phyloP scores from a whole-genome alignment of 1,140 invertebrate genomes.

The Polyergus mexicanus region DNA sequence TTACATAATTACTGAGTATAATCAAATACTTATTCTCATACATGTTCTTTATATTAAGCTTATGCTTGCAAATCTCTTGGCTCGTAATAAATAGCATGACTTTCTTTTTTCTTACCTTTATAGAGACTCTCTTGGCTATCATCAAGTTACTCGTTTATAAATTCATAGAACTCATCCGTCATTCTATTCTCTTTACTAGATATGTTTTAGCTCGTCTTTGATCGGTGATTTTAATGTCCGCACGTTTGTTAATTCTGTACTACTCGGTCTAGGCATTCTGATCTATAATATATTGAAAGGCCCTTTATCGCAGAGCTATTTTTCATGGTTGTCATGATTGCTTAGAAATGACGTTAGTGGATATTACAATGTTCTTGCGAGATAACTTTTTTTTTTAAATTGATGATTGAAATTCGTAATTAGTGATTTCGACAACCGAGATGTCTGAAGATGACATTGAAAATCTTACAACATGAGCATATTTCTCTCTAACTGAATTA shows the following conservation, averaged over 20 bases:
- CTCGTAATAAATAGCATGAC: slow-evolving; percentile 3
- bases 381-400: background rate
- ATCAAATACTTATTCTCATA: background rate
- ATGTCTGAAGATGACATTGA: background rate
- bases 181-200: background rate
- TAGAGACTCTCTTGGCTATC: background rate
- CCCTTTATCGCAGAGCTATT: background rate
- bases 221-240: slow-evolving; percentile 34
- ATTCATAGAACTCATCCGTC: background rate
- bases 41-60: background rate
- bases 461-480: background rate
- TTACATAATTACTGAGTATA: background rate
- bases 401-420: background rate
- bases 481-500: background rate
- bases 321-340: background rate
- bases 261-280: background rate
- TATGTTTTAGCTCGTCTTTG: slow-evolving; percentile 3
- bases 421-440: background rate
- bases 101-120: slow-evolving; percentile 3
- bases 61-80: background rate
- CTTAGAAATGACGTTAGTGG: background rate
- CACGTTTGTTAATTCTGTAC: slow-evolving; percentile 28
- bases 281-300: slow-evolving; percentile 3
- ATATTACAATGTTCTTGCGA: background rate
- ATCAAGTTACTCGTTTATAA: background rate